These are phyloP conservation scores for Hetaerina titia DNA, from an alignment of 2,888 invertebrate species.

Conservation along the genomic window DNA sequence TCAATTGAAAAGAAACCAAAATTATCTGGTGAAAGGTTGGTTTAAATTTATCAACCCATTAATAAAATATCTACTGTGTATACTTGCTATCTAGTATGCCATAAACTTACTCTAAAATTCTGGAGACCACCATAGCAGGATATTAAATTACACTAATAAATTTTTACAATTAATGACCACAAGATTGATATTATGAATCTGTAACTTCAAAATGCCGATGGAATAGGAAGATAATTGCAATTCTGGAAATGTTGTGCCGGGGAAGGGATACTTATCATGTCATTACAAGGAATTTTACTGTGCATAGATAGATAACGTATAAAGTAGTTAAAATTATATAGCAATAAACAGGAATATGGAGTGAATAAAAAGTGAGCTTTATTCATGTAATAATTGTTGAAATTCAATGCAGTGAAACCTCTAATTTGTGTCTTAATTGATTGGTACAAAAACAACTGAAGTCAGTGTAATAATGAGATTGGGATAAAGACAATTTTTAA, in stretches of 20 bases:
- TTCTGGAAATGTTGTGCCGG: not conserved
- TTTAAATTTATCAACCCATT: not conserved
- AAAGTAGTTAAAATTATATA: no score
- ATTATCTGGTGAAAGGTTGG: slow-evolving; percentile 40
- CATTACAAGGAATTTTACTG: no score
- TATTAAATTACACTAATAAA: not conserved
- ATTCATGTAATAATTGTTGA: no score
- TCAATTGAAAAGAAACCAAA: slow-evolving; percentile 30
- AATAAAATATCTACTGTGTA: not conserved
- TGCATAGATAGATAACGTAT: no score
- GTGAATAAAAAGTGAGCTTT: no score
- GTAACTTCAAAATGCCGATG: not conserved
- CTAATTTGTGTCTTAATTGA: no score
- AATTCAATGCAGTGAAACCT: no score
- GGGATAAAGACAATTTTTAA: no score
- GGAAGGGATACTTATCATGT: not conserved
- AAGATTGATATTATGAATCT: not conserved
- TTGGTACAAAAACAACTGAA: no score
- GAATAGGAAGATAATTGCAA: not conserved
- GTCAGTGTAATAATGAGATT: no score
- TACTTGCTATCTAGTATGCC: not conserved
- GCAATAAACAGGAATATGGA: no score
- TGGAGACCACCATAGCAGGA: not conserved
- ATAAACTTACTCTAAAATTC: not conserved
- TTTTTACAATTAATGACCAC: not conserved